Evolutionary conservation across 2,113 vertebrate genomes (phyloP).

Genomic region (Perccottus glenii): DNA sequence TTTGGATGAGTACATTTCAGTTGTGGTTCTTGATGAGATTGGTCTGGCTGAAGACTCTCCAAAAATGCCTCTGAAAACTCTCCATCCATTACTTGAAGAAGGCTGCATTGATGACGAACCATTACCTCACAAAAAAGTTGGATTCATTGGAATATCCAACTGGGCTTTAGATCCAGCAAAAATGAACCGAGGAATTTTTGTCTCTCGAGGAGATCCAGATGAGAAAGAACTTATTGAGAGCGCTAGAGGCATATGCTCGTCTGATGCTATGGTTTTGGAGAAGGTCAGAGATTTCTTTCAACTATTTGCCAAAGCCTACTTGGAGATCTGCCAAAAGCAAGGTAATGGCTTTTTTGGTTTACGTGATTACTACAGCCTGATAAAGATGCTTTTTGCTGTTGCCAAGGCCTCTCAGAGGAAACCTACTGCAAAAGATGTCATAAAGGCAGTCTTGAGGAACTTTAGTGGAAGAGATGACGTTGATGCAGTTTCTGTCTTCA

Average conservation of each 20-base stretch:
- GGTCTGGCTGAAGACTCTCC: constrained; percentile 96
- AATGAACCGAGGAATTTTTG: constrained; percentile 97
- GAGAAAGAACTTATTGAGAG: constrained; percentile 86
- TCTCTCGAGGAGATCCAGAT: constrained; percentile 89
- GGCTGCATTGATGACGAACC: constrained; percentile 94
- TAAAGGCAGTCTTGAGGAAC: constrained; percentile 88
- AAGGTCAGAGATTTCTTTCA: constrained; percentile 83
- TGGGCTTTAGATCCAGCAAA: constrained; percentile 98
- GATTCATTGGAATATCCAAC: constrained; percentile 96
- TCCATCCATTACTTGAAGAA: constrained; percentile 94
- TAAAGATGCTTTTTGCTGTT: constrained; percentile 92
- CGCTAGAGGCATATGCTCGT: constrained; percentile 90
- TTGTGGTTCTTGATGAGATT: constrained; percentile 96
- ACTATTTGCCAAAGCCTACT: constrained; percentile 87
- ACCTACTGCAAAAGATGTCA: constrained; percentile 75
- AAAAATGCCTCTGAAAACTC: constrained; percentile 95
- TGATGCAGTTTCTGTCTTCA: constrained; percentile 84
- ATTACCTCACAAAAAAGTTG: constrained; percentile 91
- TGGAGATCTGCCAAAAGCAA: constrained; percentile 79
- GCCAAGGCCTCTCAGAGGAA: constrained; percentile 72
- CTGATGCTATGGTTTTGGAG: constrained; percentile 80
- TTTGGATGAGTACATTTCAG: constrained; percentile 89
- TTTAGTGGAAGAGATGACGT: constrained; percentile 90
- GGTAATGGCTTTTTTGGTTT: constrained; percentile 94
- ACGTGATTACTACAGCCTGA: constrained; percentile 96